Evolutionary conservation across 92 coral and sea anemone genomes (phyloP).

Genomic region (Zoanthus sansibaricus): DNA sequence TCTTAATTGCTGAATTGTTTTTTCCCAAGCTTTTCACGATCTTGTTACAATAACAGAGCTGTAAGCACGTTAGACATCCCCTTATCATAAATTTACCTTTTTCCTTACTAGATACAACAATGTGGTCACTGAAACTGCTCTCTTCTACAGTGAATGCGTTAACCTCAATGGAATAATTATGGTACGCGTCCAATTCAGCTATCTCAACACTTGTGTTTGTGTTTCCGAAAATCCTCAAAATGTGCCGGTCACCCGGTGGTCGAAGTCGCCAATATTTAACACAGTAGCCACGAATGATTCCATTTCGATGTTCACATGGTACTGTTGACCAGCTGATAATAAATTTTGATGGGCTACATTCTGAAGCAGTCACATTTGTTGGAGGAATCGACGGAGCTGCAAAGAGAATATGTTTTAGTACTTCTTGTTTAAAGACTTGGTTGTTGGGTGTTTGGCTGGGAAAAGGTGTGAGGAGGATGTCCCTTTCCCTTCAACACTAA

Average conservation of each 20-base stretch:
- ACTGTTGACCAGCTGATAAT: constrained; percentile 61
- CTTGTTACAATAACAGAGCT: too few relatives aligned
- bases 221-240: constrained; percentile 13
- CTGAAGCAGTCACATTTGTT: constrained; percentile 41
- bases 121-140: constrained; percentile 47
- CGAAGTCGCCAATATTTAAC: constrained; percentile 31
- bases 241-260: background rate
- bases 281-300: constrained; percentile 64
- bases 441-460: too few relatives aligned
- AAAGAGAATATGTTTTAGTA: background rate
- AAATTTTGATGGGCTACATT: constrained; percentile 47
- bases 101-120: constrained; percentile 34
- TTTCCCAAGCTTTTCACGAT: too few relatives aligned
- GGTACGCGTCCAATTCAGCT: constrained; percentile 20
- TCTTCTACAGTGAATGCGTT: constrained; percentile 44
- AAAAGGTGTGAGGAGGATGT: too few relatives aligned
- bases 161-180: constrained; percentile 48
- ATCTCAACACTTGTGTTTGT: constrained; percentile 29
- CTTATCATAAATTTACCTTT: constrained; percentile 13
- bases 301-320: constrained; percentile 56
- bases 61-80: too few relatives aligned
- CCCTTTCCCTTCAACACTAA: too few relatives aligned
- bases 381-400: constrained; percentile 69
- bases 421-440: background rate
- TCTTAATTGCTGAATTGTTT: too few relatives aligned